phyloP scores from a whole-genome alignment of 2,797 vertebrate species.

The Muraenolepis orangiensis region DNA sequence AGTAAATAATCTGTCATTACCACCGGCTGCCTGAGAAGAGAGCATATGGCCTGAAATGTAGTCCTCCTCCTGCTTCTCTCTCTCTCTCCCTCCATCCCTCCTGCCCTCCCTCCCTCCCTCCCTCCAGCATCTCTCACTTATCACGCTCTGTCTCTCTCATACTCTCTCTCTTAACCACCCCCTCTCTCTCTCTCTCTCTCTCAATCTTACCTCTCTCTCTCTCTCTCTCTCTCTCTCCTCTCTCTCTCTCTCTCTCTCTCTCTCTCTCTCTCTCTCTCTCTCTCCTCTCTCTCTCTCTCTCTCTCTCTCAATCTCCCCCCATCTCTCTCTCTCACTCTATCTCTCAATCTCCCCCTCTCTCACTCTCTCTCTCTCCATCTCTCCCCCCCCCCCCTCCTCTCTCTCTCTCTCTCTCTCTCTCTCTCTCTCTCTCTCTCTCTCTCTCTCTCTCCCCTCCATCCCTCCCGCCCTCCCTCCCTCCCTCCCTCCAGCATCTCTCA shows the following conservation, averaged over 20 bases:
- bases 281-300: constrained; percentile 32
- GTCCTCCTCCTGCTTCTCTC: constrained; percentile 18
- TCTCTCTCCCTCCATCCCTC: constrained; percentile 30
- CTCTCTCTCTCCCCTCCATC: background rate
- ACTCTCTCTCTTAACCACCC: constrained; percentile 36
- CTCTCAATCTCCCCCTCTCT: constrained; percentile 33
- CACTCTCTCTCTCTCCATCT: constrained; percentile 24
- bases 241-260: constrained; percentile 26
- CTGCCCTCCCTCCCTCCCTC: constrained; percentile 36
- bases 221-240: constrained; percentile 33
- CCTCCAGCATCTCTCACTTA: constrained; percentile 30
- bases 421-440: background rate
- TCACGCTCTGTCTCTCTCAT: constrained; percentile 26
- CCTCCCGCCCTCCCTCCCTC: constrained; percentile 24
- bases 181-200: constrained; percentile 31
- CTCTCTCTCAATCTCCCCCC: constrained; percentile 19
- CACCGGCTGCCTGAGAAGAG: constrained; percentile 50
- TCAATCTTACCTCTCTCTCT: constrained; percentile 32
- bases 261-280: constrained; percentile 39
- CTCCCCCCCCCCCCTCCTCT: no score
- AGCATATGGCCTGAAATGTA: constrained; percentile 52
- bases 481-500: constrained; percentile 30
- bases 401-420: no score
- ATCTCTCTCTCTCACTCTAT: constrained; percentile 39
- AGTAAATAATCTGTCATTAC: constrained; percentile 41